phyloP scores from a whole-genome alignment of 2,797 vertebrate genomes.

The Mus minutoides region DNA sequence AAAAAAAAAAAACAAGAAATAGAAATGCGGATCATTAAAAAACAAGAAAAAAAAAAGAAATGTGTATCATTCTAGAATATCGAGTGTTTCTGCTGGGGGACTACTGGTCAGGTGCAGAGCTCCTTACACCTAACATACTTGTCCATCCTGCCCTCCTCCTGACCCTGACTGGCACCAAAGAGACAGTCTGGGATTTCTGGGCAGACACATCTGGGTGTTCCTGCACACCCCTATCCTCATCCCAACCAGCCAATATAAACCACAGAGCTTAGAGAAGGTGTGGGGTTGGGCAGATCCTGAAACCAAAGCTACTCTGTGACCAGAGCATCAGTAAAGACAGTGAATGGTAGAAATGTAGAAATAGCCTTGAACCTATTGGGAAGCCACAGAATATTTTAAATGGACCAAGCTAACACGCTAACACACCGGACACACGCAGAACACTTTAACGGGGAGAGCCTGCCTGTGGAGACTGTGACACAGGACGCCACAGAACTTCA shows the following conservation, averaged over 20 bases:
- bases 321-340: not conserved
- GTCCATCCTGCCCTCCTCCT: not conserved
- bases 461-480: rapidly evolving
- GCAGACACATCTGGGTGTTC: rapidly evolving
- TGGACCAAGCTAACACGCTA: not conserved
- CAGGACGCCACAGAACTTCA: not conserved
- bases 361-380: rapidly evolving
- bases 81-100: not conserved
- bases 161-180: not conserved
- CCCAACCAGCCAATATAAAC: not conserved
- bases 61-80: not conserved
- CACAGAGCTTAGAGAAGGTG: not conserved
- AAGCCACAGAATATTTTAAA: not conserved
- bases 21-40: not conserved
- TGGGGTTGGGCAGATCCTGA: rapidly evolving
- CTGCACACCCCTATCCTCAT: not conserved
- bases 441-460: not conserved
- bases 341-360: not conserved
- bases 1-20: not conserved
- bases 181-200: not conserved
- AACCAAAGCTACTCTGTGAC: not conserved
- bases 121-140: too few relatives aligned
- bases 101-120: not conserved
- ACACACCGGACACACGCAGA: rapidly evolving
- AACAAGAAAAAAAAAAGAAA: not conserved